Evolutionary conservation across 2,797 vertebrate genomes (phyloP).

Genomic region (Falco concolor): DNA sequence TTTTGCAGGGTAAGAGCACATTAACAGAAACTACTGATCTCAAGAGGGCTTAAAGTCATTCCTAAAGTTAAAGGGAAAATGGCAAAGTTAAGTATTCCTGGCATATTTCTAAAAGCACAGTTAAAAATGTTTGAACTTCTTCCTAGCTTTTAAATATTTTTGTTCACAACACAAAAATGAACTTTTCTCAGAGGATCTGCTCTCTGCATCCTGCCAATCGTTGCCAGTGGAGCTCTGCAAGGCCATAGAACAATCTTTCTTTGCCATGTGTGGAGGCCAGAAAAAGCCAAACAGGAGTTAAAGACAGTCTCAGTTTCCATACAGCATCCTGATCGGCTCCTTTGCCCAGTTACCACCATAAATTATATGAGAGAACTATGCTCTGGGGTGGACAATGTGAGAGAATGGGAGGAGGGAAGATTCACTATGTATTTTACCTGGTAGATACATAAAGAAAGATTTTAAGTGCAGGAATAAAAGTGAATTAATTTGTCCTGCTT

Average conservation of each 20-base stretch:
- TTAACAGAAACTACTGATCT: background rate
- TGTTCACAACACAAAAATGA: conserved; percentile 1
- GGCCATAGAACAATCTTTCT: background rate
- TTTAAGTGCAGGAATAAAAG: background rate
- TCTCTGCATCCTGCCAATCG: background rate
- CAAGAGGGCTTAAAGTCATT: background rate
- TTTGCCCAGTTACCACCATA: background rate
- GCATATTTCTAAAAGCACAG: background rate
- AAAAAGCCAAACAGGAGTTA: conserved; percentile 22
- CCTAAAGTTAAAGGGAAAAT: background rate
- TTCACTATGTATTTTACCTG: background rate
- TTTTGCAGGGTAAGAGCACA: background rate
- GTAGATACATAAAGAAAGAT: background rate
- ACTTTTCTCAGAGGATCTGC: background rate
- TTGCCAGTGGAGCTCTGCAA: background rate
- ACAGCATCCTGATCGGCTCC: background rate
- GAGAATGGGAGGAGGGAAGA: background rate
- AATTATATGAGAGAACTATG: background rate
- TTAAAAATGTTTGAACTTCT: conserved; percentile 10
- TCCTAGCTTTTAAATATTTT: conserved; percentile 14
- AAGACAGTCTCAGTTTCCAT: background rate
- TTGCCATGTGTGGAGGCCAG: background rate
- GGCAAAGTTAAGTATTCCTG: background rate
- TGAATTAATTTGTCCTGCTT: background rate
- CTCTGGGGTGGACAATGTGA: background rate